Evolutionary conservation across 2,888 invertebrate species (phyloP), one percentile per base, ranked within the genome.

Genomic region (Brachynemurus nebulosus): DNA sequence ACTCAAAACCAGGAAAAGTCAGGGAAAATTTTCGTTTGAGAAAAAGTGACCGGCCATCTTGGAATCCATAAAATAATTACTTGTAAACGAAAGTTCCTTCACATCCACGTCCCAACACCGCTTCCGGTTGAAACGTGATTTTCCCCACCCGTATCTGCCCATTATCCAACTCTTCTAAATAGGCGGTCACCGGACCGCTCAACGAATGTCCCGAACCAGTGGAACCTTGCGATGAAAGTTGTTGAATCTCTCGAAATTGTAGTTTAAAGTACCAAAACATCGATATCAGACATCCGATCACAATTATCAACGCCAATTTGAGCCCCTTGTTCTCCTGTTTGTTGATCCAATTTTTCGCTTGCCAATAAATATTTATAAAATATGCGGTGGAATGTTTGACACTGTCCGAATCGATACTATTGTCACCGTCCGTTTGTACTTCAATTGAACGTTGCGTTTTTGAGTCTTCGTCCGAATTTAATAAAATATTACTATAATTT

Each of bases 1-100:
- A n/a, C n/a, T n/a, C n/a, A n/a, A n/a, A n/a, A n/a, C n/a, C n/a
- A n/a, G n/a, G n/a, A n/a, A n/a, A n/a, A n/a, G n/a, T n/a, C n/a
- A n/a, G n/a, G n/a, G n/a, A n/a, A n/a, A n/a, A n/a, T n/a, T n/a
- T n/a, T n/a, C n/a, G n/a, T n/a, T n/a, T n/a, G n/a, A n/a, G n/a
- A n/a, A n/a, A n/a, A n/a, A n/a, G n/a, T n/a, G n/a, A n/a, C n/a
- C n/a, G n/a, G n/a, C n/a, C n/a, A n/a, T n/a, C n/a, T n/a, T n/a
- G n/a, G n/a, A n/a, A n/a, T n/a, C 14, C 14, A n/a, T 27, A 30
- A 25, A 27, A 25, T 41, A 53, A 55, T 63, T 62, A 88, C 83
- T 76, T 86, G 64, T 89, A 97, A 20, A 98, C 97, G 67, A 95
- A 91, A 1, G 98, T 98, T 27, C 98, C 98, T 58, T 97, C 93